Evolutionary conservation across 2,113 vertebrate species (phyloP), one percentile per base, ranked within the genome.

Genomic region (Haemorhous mexicanus): DNA sequence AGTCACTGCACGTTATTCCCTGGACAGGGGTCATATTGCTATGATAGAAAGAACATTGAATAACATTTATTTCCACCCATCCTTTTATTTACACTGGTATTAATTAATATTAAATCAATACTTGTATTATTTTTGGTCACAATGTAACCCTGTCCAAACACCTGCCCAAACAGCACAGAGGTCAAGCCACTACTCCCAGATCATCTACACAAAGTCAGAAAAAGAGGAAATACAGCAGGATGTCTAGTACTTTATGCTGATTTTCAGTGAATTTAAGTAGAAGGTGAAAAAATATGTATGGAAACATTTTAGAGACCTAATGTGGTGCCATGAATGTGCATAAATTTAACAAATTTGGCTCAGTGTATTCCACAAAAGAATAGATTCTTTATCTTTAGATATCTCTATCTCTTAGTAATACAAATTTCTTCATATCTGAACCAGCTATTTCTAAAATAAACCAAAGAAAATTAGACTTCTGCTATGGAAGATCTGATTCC

Each of bases 391-490:
- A 62, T 84, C 47, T 55, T 37, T 33, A 77, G 39, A 84, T 93
- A 81, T 70, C 63, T 76, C 9, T 82, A 75, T 67, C 46, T 44
- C 68, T 59, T 32, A 85, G 55, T 62, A 92, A 88, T 79, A 84
- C 33, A 81, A 68, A 78, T 96, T 97, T 91, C 63, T 94, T 66
- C 50, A 56, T 46, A 52, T 58, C 56, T 82, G 47, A 96, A 69
- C 41, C 70, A 95, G 87, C 59, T 94, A 67, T 74, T 96, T 87
- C 53, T 89, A 95, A 74, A 63, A 62, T 89, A 95, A 98, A 33
- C 56, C 87, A 95, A 90, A 64, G 94, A 96, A 97, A 96, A 97
- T 92, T 86, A 95, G 87, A 92, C 53, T 95, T 95, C 46, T 81
- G 28, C 79, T 79, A 28, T 17, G 72, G 84, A 89, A 81, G 91